Base-by-base conservation (phyloP, 1,140 invertebrate genomes). In the Magallana angulata region DNA sequence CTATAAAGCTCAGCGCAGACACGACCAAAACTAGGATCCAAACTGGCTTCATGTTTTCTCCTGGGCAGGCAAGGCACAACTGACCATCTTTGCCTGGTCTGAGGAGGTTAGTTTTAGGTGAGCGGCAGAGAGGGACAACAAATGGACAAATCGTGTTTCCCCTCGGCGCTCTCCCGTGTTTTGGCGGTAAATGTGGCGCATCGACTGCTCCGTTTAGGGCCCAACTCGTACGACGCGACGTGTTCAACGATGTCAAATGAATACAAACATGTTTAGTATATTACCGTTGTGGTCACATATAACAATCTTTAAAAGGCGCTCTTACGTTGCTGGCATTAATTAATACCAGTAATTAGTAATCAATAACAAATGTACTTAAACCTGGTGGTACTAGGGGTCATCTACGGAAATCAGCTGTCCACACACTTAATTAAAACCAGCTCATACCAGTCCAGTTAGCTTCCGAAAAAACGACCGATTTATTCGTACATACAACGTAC, bases 71-170 rank as follows among this genome's bases (percentile, higher is more conserved):
- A 76, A 76, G 36, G 36, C 68, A 76, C 68, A 76, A 76, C 68
- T 76, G 68, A 76, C 68, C 8, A 11, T 76, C 24, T 76, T 76
- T 8, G 24, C 14, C 68, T 30, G 30, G 24, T 12, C 24, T 76
- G 68, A 30, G 11, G 18, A 76, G 18, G 68, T 76, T 76, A 30
- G 18, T 76, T 76, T 36, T 76, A 24, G 24, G 68, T 4, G 18
- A 76, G 24, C 36, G 68, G 24, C 68, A 30, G 68, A 36, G 24
- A 76, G 68, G 24, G 68, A 18, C 68, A 76, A 76, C 68, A 76
- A 76, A 76, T 76, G 68, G 68, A 76, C 68, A 76, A 76, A 76
- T 18, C 68, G 36, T 76, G 68, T 76, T 24, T 24, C 68, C 11
- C 18, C 0, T 30, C 18, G 68, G 24, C 18, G 36, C 68, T 48